These are phyloP conservation scores for Stenodema calcarata DNA, from an alignment of 2,888 invertebrate genomes.

Conservation along the genomic window DNA sequence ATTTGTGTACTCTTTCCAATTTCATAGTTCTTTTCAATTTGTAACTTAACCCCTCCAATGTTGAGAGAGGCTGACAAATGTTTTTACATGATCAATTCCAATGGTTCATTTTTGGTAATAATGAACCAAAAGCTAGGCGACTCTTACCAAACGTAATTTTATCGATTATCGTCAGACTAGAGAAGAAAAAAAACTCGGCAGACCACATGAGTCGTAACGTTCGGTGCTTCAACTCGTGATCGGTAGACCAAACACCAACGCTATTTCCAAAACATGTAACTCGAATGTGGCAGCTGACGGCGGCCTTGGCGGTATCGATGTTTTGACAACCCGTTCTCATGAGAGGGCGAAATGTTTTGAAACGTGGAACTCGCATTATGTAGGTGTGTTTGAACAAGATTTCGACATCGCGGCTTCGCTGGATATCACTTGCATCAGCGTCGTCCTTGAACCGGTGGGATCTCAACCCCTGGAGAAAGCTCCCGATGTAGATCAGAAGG, in stretches of 20 bases:
- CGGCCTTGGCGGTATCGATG: not conserved
- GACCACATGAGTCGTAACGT: not conserved
- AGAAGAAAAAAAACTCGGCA: not conserved
- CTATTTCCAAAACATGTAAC: not conserved
- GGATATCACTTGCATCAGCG: not conserved
- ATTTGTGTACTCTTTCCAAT: no score
- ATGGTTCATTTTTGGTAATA: no score
- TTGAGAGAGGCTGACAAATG: no score
- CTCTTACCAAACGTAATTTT: no score
- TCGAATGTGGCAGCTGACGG: not conserved
- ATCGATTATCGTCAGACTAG: not conserved
- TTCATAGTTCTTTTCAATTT: no score
- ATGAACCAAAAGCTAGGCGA: no score
- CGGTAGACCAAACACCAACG: not conserved
- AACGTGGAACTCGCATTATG: not conserved
- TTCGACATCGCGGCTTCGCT: not conserved
- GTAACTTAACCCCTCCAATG: no score
- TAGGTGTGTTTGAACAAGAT: conserved; percentile 3
- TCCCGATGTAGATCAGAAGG: not conserved
- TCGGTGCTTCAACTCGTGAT: not conserved
- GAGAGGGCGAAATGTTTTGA: not conserved
- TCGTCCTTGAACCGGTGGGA: conserved; percentile 5
- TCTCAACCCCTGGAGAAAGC: not conserved
- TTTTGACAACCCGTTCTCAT: not conserved
- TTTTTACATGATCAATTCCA: no score